Base-by-base conservation (phyloP, 2,113 vertebrate genomes). In the Salvelinus fontinalis region DNA sequence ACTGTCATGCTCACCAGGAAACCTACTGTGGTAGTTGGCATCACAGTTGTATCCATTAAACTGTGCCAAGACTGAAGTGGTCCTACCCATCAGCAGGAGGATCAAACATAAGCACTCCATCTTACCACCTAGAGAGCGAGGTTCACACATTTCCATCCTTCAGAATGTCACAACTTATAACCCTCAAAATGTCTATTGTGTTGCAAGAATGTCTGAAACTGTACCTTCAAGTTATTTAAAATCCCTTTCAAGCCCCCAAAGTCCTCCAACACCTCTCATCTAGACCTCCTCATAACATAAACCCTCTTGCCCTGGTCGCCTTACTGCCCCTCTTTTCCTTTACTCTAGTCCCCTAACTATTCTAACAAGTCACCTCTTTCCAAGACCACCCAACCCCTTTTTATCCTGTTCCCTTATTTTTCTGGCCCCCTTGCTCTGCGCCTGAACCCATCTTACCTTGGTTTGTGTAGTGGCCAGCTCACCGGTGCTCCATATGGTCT, bases 31-130 rank as follows among this genome's bases (percentile, higher is more conserved):
- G 83, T 95, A 92, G 90, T 88, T 96, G 84, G 96, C 93, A 81
- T 99, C 97, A 89, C 97, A 99, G 89, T 98, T 99, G 91, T 97
- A 99, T 83, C 97, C 95, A 80, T 97, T 98, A 91, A 99, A 99
- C 89, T 98, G 97, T 78, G 96, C 85, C 75, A 93, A 91, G 79
- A 94, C 95, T 0, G 92, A 92, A 73, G 92, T 82, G 60, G 93
- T 88, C 88, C 92, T 93, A 86, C 91, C 87, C 75, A 88, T 92
- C 91, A 98, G 91, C 85, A 98, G 90, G 85, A 97, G 85, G 88
- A 95, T 81, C 83, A 97, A 86, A 92, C 91, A 92, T 93, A 93
- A 82, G 83, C 60, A 92, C 93, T 94, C 95, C 97, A 97, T 98
- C 80, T 95, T 93, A 88, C 93, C 94, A 87, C 93, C 95, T 94